A percentile compares a stretch with the other conserved stretches of the same genome.
Evolutionary conservation across 2,113 vertebrate species (phyloP).

Genomic region (Gambusia holbrooki): DNA sequence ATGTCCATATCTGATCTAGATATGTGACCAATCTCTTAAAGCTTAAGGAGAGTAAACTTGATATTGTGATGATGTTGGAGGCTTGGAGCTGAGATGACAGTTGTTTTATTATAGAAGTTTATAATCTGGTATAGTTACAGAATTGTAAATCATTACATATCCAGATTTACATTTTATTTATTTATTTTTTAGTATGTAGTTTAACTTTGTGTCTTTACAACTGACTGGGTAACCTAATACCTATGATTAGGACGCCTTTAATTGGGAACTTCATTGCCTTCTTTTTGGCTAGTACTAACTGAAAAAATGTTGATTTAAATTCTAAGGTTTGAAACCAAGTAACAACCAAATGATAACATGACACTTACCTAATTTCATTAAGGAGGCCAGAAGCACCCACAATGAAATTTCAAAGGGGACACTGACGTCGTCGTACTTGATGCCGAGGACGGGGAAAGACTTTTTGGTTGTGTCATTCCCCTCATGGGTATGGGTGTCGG

Average conservation of each 20-base stretch:
- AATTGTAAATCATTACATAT: neutral
- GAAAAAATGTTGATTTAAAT: neutral
- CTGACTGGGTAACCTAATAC: too few relatives aligned
- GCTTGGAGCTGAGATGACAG: neutral
- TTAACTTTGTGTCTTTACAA: too few relatives aligned
- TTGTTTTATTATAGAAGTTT: neutral
- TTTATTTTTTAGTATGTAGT: too few relatives aligned
- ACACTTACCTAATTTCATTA: conserved; percentile 96
- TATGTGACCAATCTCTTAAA: neutral
- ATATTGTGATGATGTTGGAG: neutral
- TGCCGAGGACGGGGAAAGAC: conserved; percentile 87
- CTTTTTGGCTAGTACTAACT: conserved; percentile 10
- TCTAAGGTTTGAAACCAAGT: too few relatives aligned
- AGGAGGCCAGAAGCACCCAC: conserved; percentile 94
- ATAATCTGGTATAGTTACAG: neutral
- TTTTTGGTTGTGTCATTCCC: conserved; percentile 73
- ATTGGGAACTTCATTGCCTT: too few relatives aligned
- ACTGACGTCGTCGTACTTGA: conserved; percentile 83
- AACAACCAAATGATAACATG: neutral
- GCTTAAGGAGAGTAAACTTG: neutral
- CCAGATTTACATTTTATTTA: too few relatives aligned
- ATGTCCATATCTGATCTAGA: neutral
- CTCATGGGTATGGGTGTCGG: too few relatives aligned
- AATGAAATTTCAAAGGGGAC: conserved; percentile 90
- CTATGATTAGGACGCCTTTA: conserved; percentile 1